phyloP scores from a whole-genome alignment of 2,113 vertebrate species.

The Pygoscelis antarcticus region DNA sequence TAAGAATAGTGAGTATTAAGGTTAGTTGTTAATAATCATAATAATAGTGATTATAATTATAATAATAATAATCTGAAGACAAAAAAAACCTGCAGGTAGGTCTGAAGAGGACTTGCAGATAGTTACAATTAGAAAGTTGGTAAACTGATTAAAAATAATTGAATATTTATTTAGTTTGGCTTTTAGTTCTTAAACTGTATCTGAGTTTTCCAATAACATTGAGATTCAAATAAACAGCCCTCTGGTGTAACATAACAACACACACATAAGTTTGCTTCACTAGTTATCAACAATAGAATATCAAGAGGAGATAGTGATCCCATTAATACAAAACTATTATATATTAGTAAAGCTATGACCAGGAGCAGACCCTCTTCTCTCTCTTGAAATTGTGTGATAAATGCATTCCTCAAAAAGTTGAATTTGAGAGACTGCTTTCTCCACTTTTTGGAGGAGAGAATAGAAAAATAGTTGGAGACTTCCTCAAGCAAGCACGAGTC shows the following conservation, averaged over 20 bases:
- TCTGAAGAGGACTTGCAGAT: neutral
- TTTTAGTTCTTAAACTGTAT: neutral
- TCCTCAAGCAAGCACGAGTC: neutral
- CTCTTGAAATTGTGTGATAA: neutral
- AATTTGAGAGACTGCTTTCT: neutral
- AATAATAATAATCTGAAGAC: neutral
- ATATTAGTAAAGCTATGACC: neutral
- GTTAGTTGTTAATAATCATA: neutral
- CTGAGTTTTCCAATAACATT: neutral
- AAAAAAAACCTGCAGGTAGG: neutral
- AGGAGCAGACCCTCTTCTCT: neutral
- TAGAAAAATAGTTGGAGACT: neutral
- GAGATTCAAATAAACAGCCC: neutral
- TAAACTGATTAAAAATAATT: neutral
- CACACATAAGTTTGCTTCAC: neutral
- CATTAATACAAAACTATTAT: neutral
- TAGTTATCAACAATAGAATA: neutral
- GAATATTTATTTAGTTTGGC: neutral
- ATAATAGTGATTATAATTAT: no score
- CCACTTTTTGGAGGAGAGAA: neutral
- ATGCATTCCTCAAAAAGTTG: neutral
- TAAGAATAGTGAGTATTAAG: neutral
- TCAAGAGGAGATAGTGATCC: neutral
- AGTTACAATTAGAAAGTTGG: neutral
- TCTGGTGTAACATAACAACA: neutral